Evolutionary conservation across 2,888 invertebrate species (phyloP).

Genomic region (Lasius platythorax): DNA sequence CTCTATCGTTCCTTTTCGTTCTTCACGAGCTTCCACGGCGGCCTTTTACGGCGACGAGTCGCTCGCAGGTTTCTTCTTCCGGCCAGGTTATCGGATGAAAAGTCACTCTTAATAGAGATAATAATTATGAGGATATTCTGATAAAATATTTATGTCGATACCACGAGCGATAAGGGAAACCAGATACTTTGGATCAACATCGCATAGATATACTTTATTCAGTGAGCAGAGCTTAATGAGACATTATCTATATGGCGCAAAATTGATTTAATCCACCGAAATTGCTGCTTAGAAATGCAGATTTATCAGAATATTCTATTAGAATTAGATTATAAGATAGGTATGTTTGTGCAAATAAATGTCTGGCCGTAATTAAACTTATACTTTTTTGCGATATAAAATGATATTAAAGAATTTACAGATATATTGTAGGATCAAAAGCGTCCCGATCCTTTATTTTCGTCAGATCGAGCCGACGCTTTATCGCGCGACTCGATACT

Average conservation of each 20-base stretch:
- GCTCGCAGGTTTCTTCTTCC: slow-evolving; percentile 59
- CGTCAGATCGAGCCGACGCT: too few species aligned
- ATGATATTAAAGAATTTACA: not conserved
- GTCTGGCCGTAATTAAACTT: not conserved
- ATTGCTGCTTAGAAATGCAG: not conserved
- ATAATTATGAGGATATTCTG: slow-evolving; percentile 67
- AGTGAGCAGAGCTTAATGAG: slow-evolving; percentile 28
- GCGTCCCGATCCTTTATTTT: too few species aligned
- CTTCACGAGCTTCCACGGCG: slow-evolving; percentile 21
- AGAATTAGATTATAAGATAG: not conserved
- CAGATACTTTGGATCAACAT: slow-evolving; percentile 57
- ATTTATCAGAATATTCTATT: not conserved
- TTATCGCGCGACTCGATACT: too few species aligned
- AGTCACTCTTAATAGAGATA: slow-evolving; percentile 65
- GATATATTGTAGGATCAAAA: too few species aligned
- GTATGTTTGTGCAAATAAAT: not conserved
- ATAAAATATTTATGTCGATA: slow-evolving; percentile 61
- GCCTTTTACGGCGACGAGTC: slow-evolving; percentile 33
- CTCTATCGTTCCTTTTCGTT: slow-evolving; percentile 25
- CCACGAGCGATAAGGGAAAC: slow-evolving; percentile 50
- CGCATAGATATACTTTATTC: slow-evolving; percentile 7
- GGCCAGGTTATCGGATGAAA: slow-evolving; percentile 64
- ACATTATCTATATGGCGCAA: slow-evolving; percentile 6
- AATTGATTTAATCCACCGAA: slow-evolving; percentile 18
- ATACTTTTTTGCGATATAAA: not conserved